These are phyloP conservation scores for Stichopus horrens DNA, from an alignment of 53 echinoderm and acorn worm species.

Conservation along the genomic window DNA sequence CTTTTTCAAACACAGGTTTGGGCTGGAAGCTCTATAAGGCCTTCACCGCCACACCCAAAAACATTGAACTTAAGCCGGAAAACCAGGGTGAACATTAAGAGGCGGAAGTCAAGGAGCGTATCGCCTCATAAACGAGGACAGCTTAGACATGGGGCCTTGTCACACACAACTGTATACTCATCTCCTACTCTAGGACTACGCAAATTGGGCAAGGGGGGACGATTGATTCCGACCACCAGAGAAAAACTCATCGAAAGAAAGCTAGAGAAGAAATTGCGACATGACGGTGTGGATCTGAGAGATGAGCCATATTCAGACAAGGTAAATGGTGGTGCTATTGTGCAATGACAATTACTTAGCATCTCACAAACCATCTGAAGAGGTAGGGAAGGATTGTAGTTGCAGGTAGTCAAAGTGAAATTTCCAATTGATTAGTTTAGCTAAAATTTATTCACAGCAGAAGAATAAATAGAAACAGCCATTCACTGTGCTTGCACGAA, in stretches of 20 bases:
- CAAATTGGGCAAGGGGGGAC: conserved; percentile 48
- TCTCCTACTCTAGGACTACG: conserved; percentile 75
- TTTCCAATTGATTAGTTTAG: no score
- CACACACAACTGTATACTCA: conserved; percentile 62
- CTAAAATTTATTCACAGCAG: no score
- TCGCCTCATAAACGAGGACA: conserved; percentile 79
- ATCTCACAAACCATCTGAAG: no score
- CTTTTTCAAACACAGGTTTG: conserved; percentile 29
- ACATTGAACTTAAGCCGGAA: conserved; percentile 40
- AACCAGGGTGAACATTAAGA: conserved; percentile 49
- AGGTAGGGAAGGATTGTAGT: no score
- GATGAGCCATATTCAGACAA: conserved; percentile 91
- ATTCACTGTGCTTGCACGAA: no score
- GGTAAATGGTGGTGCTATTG: conserved; percentile 42
- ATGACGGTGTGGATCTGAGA: conserved; percentile 84
- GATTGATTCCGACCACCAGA: conserved; percentile 60
- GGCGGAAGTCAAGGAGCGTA: conserved; percentile 84
- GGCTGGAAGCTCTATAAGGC: neutral
- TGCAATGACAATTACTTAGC: neutral
- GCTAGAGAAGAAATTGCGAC: conserved; percentile 70
- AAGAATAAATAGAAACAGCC: no score
- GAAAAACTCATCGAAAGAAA: conserved; percentile 75
- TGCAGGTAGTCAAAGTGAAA: no score
- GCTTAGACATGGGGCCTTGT: conserved; percentile 38
- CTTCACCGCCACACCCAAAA: conserved; percentile 32